phyloP scores from a whole-genome alignment of 2,113 vertebrate species.

The Ia io region DNA sequence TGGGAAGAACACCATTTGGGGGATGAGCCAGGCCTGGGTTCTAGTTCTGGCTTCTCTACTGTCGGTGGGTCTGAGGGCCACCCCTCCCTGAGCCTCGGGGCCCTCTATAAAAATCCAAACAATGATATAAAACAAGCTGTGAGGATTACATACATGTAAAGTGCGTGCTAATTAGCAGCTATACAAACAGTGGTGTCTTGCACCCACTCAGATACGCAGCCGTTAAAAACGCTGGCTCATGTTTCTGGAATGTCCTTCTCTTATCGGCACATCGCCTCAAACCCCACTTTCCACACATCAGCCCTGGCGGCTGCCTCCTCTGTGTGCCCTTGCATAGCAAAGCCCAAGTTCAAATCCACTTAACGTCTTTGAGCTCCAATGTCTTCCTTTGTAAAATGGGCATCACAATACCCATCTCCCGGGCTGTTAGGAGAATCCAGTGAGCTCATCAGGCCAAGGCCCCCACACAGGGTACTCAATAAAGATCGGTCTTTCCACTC shows the following conservation, averaged over 20 bases:
- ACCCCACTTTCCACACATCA: not conserved
- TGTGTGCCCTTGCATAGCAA: not conserved
- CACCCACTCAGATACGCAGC: not conserved
- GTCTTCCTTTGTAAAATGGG: not conserved
- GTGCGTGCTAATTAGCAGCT: not conserved
- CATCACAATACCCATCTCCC: not conserved
- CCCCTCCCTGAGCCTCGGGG: not conserved
- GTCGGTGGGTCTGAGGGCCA: not conserved
- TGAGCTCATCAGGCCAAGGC: not conserved
- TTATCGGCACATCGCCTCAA: not conserved
- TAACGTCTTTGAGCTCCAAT: not conserved
- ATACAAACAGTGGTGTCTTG: not conserved
- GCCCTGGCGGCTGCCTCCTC: not conserved
- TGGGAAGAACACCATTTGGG: rapidly evolving
- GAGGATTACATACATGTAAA: not conserved
- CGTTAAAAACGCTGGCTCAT: not conserved
- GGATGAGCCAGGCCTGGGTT: not conserved
- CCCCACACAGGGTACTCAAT: not conserved
- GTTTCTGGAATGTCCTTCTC: not conserved
- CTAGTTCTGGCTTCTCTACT: not conserved
- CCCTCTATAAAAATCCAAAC: not conserved
- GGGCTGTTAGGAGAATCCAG: not conserved
- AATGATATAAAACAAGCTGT: not conserved
- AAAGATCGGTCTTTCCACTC: rapidly evolving
- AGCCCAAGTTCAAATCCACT: not conserved